Conservation (phyloP, 2,797 vertebrate species). For the Decapterus maruadsi region DNA sequence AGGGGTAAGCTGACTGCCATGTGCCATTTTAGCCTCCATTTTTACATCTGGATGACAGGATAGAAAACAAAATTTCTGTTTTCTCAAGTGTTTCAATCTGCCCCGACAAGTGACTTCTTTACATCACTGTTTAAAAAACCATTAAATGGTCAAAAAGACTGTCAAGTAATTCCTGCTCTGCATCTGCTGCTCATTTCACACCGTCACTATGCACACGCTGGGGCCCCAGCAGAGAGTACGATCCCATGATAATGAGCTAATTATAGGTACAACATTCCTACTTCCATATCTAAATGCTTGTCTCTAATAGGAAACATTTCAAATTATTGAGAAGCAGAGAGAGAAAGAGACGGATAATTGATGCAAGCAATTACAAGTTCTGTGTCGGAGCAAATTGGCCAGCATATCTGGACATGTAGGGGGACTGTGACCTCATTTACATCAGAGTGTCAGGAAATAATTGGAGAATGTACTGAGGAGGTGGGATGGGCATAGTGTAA, state of each 20-base stretch:
- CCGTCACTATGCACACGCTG: slow-evolving; percentile 30
- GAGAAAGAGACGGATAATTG: slow-evolving; percentile 84
- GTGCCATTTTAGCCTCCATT: not conserved
- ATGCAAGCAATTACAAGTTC: slow-evolving; percentile 87
- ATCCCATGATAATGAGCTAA: slow-evolving; percentile 84
- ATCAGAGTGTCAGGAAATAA: slow-evolving; percentile 84
- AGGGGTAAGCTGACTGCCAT: not conserved
- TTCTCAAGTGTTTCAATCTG: slow-evolving; percentile 42
- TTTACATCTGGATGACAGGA: slow-evolving; percentile 9
- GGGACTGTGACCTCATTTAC: slow-evolving; percentile 86
- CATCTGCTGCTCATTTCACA: slow-evolving; percentile 66
- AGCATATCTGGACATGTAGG: slow-evolving; percentile 84
- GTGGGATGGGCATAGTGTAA: slow-evolving; percentile 70
- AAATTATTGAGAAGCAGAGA: slow-evolving; percentile 80
- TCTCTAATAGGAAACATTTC: slow-evolving; percentile 86
- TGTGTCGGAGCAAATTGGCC: slow-evolving; percentile 86
- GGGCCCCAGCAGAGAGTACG: slow-evolving; percentile 53
- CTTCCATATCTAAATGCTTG: slow-evolving; percentile 83
- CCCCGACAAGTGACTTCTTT: slow-evolving; percentile 46
- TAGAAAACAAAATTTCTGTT: slow-evolving; percentile 7
- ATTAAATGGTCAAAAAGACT: slow-evolving; percentile 56
- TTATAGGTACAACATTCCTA: slow-evolving; percentile 83
- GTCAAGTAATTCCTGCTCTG: slow-evolving; percentile 37
- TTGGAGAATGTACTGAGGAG: slow-evolving; percentile 82
- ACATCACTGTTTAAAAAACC: slow-evolving; percentile 53